phyloP scores from a whole-genome alignment of 2,888 invertebrate species.

The Eupeodes luniger region DNA sequence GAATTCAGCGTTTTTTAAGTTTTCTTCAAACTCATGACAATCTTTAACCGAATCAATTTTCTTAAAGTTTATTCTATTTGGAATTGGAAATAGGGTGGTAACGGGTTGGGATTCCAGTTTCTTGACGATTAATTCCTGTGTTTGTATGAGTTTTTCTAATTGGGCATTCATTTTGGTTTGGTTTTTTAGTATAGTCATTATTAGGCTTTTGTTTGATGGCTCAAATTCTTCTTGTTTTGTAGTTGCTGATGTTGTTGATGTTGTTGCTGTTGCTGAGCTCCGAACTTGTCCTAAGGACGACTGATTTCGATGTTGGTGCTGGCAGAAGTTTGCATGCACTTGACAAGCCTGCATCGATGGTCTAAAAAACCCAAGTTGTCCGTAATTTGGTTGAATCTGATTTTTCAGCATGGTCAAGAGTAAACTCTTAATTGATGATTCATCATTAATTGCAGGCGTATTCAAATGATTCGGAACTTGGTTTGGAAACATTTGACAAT shows the following conservation, averaged over 20 bases:
- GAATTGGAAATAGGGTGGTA: not conserved
- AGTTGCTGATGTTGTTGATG: not conserved
- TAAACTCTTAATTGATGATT: conserved; percentile 6
- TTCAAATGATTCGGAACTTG: not conserved
- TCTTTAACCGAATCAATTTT: conserved; percentile 19
- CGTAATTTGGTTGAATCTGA: not conserved
- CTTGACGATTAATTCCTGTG: not conserved
- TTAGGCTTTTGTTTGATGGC: not conserved
- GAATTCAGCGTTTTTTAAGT: not conserved
- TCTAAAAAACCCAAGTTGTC: not conserved
- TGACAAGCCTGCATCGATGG: not conserved
- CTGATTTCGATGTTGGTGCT: not conserved
- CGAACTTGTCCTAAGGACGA: not conserved
- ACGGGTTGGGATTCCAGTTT: not conserved
- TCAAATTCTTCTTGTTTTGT: not conserved
- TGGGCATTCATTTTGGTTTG: not conserved
- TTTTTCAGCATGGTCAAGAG: conserved; percentile 4
- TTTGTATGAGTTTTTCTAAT: not conserved
- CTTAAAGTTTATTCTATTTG: not conserved
- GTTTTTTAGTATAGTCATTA: not conserved
- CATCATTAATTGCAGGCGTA: not conserved
- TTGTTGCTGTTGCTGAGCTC: not conserved
- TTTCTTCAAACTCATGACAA: conserved; percentile 21
- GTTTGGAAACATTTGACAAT: not conserved
- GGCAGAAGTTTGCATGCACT: not conserved